Conservation (phyloP, 2,113 vertebrate genomes). For the Centrocercus urophasianus region DNA sequence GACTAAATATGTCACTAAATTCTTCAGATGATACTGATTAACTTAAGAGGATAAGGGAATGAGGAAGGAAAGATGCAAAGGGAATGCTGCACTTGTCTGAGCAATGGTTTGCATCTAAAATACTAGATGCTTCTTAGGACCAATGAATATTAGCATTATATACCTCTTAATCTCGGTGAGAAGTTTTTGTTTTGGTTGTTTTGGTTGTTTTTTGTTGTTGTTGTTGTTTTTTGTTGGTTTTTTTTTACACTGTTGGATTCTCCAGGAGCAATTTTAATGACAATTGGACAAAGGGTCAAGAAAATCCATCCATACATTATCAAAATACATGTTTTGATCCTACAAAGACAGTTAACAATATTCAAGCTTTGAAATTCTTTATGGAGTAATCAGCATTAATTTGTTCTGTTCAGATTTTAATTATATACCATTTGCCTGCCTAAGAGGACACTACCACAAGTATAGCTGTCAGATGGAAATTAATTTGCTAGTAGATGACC, state of each 20-base stretch:
- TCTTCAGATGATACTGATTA: neutral
- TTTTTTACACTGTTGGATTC: neutral
- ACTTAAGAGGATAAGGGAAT: neutral
- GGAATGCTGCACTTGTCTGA: neutral
- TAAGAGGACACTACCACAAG: slow-evolving; percentile 76
- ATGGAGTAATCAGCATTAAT: slow-evolving; percentile 82
- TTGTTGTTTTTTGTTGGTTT: neutral
- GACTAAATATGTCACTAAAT: neutral
- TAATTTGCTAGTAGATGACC: slow-evolving; percentile 82
- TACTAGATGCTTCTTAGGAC: neutral
- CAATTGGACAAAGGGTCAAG: neutral
- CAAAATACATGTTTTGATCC: slow-evolving; percentile 75
- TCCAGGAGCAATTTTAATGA: slow-evolving; percentile 49
- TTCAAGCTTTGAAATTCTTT: slow-evolving; percentile 78
- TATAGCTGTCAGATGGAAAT: slow-evolving; percentile 80
- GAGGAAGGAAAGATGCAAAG: neutral
- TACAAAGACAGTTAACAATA: slow-evolving; percentile 73
- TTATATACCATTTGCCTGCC: slow-evolving; percentile 77
- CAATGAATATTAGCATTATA: neutral
- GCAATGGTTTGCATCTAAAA: neutral
- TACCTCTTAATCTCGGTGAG: neutral
- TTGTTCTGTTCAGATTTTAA: slow-evolving; percentile 82
- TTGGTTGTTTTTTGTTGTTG: neutral
- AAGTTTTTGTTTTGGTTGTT: neutral
- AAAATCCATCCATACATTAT: neutral